A percentile compares a stretch with the other conserved stretches of the same genome.
Evolutionary conservation across 2,888 invertebrate species (phyloP).

Genomic region (Orthosia gracilis): DNA sequence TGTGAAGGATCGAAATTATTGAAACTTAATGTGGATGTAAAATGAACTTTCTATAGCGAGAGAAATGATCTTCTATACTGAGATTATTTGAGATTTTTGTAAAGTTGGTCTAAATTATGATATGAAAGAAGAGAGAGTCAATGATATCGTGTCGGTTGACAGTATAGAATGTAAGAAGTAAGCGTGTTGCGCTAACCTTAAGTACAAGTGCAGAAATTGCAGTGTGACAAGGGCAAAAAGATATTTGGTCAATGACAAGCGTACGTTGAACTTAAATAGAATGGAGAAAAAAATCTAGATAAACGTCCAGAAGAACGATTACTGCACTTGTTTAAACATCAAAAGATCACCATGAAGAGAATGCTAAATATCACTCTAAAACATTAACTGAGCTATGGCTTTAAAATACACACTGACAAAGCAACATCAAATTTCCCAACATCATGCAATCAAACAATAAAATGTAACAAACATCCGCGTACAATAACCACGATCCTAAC

Average conservation of each 20-base stretch:
- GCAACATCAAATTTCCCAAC: background rate
- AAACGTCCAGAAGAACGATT: background rate
- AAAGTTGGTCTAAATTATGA: background rate
- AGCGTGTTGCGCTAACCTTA: too few species aligned
- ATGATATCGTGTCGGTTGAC: too few species aligned
- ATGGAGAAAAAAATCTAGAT: background rate
- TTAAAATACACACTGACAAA: background rate
- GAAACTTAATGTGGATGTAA: background rate
- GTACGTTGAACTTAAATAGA: background rate
- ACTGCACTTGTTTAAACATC: background rate
- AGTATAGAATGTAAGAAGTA: background rate
- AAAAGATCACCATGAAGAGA: background rate
- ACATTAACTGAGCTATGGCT: background rate
- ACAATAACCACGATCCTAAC: slow-evolving; percentile 22
- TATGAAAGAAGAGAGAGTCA: background rate
- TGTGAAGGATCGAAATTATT: background rate
- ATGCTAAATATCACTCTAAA: background rate
- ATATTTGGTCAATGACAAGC: background rate
- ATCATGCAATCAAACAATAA: background rate
- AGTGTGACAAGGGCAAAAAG: background rate
- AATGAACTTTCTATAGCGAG: background rate
- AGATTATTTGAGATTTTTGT: background rate
- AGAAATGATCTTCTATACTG: background rate
- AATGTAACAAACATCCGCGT: slow-evolving; percentile 9
- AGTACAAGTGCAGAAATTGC: too few species aligned